Base-by-base conservation (phyloP, 2,888 invertebrate genomes). In the Neoascia interrupta region DNA sequence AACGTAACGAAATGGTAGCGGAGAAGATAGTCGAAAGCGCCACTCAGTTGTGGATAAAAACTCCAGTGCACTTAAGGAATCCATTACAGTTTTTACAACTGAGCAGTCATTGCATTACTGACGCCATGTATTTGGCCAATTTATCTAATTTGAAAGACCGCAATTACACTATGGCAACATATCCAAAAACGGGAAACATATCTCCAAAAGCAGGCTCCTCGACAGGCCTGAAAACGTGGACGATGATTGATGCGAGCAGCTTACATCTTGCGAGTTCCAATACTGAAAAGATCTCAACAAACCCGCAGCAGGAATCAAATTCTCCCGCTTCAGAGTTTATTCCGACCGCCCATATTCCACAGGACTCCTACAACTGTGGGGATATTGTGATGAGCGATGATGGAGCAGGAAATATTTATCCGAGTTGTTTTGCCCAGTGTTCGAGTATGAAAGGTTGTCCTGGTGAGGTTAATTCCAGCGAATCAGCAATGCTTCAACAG, bases 41-140 rank as follows among this genome's bases (percentile, higher is more conserved):
- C 8, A 84, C 84, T 6, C 83, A 84, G 53, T 39, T 82, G 6
- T 84, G 84, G 84, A 84, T 84, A 26, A 82, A 83, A 49, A 83
- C 84, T 0, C 84, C 84, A 39, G 83, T 84, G 1, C 84, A 84
- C 53, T 68, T 84, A 31, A 76, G 84, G 4, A 82, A 83, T 53
- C 83, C 84, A 0, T 41, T 84, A 10, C 83, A 84, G 19, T 84
- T 84, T 41, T 54, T 84, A 0, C 84, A 84, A 34, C 45, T 84
- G 26, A 82, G 82, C 8, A 83, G 83, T 41, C 84, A 84, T 49
- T 84, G 84, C 23, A 83, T 84, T 11, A 83, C 84, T 45, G 83
- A 84, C 49, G 74, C 82, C 4, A 82, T 83, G 64, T 81, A 76
- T 18, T 75, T 84, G 15, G 69, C 66, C 0, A 81, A 73, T 43